A percentile compares a stretch with the other conserved stretches of the same genome.
phyloP scores from a whole-genome alignment of 2,113 vertebrate genomes.

The Boleophthalmus pectinirostris region DNA sequence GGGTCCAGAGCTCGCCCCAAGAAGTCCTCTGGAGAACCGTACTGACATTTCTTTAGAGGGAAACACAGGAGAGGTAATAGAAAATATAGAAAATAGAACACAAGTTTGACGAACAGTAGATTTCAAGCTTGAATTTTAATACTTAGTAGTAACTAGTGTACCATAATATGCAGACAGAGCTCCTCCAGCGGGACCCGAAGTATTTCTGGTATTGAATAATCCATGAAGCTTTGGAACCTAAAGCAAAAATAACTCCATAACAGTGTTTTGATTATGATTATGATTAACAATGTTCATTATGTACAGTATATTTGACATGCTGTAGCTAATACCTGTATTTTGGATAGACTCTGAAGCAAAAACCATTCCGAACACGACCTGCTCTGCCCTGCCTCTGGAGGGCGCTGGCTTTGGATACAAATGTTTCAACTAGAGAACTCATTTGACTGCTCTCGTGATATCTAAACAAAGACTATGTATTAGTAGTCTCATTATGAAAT shows the following conservation, averaged over 20 bases:
- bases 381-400: constrained; percentile 96
- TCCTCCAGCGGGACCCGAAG: constrained; percentile 94
- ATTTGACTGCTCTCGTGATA: constrained; percentile 98
- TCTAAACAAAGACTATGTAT: constrained; percentile 62
- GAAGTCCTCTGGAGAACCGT: constrained; percentile 94
- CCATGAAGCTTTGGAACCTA: constrained; percentile 91
- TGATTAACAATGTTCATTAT: no score
- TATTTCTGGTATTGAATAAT: constrained; percentile 97
- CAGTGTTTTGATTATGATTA: no score
- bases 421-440: constrained; percentile 96
- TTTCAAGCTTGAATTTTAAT: background rate
- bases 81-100: background rate
- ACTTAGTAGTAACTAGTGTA: constrained; percentile 53
- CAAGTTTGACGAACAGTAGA: background rate
- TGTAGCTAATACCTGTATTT: constrained; percentile 63
- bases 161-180: constrained; percentile 97
- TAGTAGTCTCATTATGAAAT: background rate
- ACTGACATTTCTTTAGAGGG: constrained; percentile 89
- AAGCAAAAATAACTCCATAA: background rate
- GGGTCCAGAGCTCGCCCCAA: constrained; percentile 88
- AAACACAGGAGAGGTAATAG: background rate
- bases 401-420: constrained; percentile 96
- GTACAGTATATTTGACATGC: background rate
- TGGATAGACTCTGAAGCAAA: constrained; percentile 94
- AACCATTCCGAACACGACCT: constrained; percentile 88